A percentile compares a stretch with the other conserved stretches of the same genome.
Conservation (phyloP, 64 coral and sea anemone species). For the Montipora foliosa region DNA sequence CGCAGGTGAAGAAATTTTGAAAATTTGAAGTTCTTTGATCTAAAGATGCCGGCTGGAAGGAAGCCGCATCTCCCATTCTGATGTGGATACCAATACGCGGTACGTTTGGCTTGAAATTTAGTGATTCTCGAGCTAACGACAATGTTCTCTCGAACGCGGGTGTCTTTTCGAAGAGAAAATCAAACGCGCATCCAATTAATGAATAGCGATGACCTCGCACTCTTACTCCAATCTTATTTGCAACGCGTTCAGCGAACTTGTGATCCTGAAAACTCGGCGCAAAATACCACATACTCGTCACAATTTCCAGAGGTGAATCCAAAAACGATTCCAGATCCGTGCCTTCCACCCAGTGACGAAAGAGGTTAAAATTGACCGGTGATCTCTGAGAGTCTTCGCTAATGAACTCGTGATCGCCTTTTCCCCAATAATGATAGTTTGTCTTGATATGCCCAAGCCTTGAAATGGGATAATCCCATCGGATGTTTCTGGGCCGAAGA, state of each 20-base stretch:
- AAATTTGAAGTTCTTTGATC: conserved; percentile 41
- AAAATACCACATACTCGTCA: conserved; percentile 71
- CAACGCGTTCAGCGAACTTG: conserved; percentile 29
- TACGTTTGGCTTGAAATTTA: background rate
- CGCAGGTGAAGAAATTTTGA: conserved; percentile 51
- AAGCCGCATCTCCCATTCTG: conserved; percentile 59
- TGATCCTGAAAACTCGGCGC: conserved; percentile 48
- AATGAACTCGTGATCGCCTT: conserved; percentile 24
- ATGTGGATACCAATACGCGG: conserved; percentile 68
- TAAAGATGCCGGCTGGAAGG: background rate
- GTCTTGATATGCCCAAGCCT: conserved; percentile 30
- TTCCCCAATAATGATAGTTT: conserved; percentile 70
- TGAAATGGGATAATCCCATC: conserved; percentile 39
- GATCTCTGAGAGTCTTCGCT: conserved; percentile 1
- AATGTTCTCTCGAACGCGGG: conserved; percentile 41
- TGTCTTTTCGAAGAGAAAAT: conserved; percentile 59
- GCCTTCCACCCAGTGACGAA: conserved; percentile 40
- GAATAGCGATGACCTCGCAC: conserved; percentile 18
- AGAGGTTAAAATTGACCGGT: conserved; percentile 26
- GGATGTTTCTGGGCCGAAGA: conserved; percentile 55
- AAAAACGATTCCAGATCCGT: conserved; percentile 49
- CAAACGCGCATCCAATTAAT: conserved; percentile 59
- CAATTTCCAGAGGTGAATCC: conserved; percentile 39
- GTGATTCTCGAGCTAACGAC: conserved; percentile 11
- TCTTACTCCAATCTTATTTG: conserved; percentile 26